These are phyloP conservation scores for Halocaridina rubra DNA, from an alignment of 2,888 invertebrate genomes.

Conservation along the genomic window DNA sequence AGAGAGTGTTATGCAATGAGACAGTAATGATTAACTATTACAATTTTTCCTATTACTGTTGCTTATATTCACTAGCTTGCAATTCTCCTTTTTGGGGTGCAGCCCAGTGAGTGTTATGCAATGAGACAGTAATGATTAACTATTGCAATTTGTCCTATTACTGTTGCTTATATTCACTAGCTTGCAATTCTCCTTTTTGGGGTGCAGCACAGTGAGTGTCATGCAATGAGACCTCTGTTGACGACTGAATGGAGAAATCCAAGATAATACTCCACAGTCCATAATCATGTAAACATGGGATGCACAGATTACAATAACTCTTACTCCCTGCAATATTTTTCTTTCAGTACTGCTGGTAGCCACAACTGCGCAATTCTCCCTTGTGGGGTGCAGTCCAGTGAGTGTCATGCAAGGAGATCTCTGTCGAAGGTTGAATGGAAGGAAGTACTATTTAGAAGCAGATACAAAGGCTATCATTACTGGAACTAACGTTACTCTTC, in stretches of 20 bases:
- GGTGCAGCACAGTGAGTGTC: too few species aligned
- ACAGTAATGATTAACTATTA: neutral
- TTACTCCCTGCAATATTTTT: neutral
- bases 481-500: slow-evolving; percentile 47
- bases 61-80: neutral
- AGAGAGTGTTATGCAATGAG: too few species aligned
- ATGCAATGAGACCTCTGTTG: neutral
- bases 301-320: neutral
- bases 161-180: neutral
- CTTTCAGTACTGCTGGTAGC: neutral
- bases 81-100: too few species aligned
- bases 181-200: too few species aligned
- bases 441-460: slow-evolving; percentile 54
- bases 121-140: neutral
- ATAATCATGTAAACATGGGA: neutral
- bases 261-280: neutral
- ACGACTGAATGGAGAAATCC: neutral
- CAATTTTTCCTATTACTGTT: neutral
- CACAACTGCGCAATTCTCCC: neutral
- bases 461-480: slow-evolving; percentile 34
- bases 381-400: neutral
- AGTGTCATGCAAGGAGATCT: slow-evolving; percentile 47
- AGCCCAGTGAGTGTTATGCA: too few species aligned
- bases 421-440: slow-evolving; percentile 40
- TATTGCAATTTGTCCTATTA: neutral